Evolutionary conservation across 1,140 invertebrate species (phyloP).

Genomic region (Drosophila bocki): DNA sequence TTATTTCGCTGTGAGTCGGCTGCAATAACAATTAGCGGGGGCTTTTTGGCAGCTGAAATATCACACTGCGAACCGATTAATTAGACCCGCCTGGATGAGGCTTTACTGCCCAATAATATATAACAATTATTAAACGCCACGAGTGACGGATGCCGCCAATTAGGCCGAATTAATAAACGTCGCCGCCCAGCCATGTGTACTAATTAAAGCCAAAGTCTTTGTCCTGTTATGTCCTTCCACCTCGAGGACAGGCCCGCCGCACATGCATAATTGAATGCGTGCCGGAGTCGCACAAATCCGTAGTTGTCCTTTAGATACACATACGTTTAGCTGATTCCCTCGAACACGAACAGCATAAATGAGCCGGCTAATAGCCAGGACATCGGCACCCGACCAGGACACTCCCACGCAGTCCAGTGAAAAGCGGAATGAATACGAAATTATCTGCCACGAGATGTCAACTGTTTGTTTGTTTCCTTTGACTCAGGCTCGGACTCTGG

Average conservation of each 20-base stretch:
- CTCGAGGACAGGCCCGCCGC: background rate
- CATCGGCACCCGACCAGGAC: slow-evolving; percentile 5
- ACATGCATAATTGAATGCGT: slow-evolving; percentile 73
- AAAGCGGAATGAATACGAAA: slow-evolving; percentile 77
- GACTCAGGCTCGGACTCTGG: slow-evolving; percentile 16
- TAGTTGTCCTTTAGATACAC: slow-evolving; percentile 16
- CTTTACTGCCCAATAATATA: slow-evolving; percentile 60
- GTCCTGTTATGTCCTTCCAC: slow-evolving; percentile 2
- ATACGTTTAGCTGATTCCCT: slow-evolving; percentile 43
- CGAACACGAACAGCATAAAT: slow-evolving; percentile 57
- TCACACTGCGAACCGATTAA: slow-evolving; percentile 49
- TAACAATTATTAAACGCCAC: slow-evolving; percentile 65
- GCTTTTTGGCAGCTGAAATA: slow-evolving; percentile 15
- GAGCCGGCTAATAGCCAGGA: slow-evolving; percentile 29
- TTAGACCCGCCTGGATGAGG: slow-evolving; percentile 39
- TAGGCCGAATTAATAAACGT: slow-evolving; percentile 64
- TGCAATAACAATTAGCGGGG: slow-evolving; percentile 45
- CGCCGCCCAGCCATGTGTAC: slow-evolving; percentile 53
- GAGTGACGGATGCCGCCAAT: slow-evolving; percentile 56
- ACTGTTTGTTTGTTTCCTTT: slow-evolving; percentile 22
- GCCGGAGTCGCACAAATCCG: slow-evolving; percentile 62
- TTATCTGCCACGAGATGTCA: slow-evolving; percentile 41
- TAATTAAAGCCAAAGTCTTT: slow-evolving; percentile 65
- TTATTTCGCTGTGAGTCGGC: background rate
- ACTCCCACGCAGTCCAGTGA: slow-evolving; percentile 33